Evolutionary conservation across 1,140 invertebrate genomes (phyloP).

Genomic region (Lerema accius): DNA sequence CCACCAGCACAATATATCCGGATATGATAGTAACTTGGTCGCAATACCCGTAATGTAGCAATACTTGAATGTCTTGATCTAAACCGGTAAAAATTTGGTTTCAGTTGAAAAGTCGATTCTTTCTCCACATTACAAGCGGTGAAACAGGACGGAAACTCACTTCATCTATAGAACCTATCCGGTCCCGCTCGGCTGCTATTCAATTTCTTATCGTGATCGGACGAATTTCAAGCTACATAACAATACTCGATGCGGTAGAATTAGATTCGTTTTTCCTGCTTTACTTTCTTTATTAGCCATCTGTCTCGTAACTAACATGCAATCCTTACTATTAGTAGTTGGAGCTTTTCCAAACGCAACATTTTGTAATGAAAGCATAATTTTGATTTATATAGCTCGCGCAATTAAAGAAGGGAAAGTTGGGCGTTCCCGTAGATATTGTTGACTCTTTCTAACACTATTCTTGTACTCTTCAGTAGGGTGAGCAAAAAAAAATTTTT

Average conservation of each 20-base stretch:
- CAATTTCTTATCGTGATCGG: slow-evolving; percentile 21
- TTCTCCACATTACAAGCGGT: slow-evolving; percentile 5
- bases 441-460: too few relatives aligned
- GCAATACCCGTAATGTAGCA: too few relatives aligned
- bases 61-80: not conserved
- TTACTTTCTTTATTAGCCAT: not conserved
- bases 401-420: too few relatives aligned
- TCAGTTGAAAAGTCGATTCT: not conserved
- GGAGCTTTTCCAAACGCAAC: not conserved
- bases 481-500: too few relatives aligned
- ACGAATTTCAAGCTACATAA: slow-evolving; percentile 9
- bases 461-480: too few relatives aligned
- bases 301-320: not conserved
- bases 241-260: not conserved
- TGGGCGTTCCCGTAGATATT: too few relatives aligned
- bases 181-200: not conserved
- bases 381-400: too few relatives aligned
- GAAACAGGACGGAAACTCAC: slow-evolving; percentile 5
- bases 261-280: slow-evolving; percentile 5
- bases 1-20: too few relatives aligned
- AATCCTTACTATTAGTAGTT: not conserved
- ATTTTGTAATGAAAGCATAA: not conserved
- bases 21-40: not conserved
- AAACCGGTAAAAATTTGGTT: slow-evolving; percentile 2
- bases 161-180: not conserved